A percentile compares a stretch with the other conserved stretches of the same genome.
Evolutionary conservation across 2,797 vertebrate species (phyloP).

Genomic region (Chiroxiphia lanceolata): DNA sequence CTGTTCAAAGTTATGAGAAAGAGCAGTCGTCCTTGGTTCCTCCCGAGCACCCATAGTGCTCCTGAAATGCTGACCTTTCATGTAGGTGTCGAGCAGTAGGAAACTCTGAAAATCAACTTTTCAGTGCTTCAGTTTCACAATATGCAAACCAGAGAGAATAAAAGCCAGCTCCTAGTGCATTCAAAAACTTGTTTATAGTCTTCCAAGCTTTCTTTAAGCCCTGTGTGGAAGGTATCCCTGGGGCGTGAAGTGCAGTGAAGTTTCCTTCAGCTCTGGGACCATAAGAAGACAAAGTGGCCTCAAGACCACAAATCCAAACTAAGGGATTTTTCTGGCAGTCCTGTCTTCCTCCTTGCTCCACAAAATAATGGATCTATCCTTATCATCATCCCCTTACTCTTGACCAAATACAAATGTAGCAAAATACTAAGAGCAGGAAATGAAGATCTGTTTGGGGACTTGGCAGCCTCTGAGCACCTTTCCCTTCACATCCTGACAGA

Average conservation of each 20-base stretch:
- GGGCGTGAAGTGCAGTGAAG: fast-evolving
- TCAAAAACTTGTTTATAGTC: not conserved
- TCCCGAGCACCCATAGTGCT: fast-evolving
- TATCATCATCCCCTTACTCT: fast-evolving
- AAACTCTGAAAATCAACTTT: slow-evolving; percentile 1
- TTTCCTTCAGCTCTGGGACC: not conserved
- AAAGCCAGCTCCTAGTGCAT: not conserved
- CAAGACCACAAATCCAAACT: slow-evolving; percentile 15
- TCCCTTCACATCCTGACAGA: not conserved
- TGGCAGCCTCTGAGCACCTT: not conserved
- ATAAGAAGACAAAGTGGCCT: not conserved
- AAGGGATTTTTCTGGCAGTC: not conserved
- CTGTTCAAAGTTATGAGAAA: not conserved
- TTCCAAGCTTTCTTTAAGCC: not conserved
- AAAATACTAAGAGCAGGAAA: not conserved
- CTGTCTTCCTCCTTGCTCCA: not conserved
- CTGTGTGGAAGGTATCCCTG: fast-evolving
- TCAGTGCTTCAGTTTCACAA: not conserved
- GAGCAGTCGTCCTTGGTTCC: not conserved
- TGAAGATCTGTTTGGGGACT: not conserved
- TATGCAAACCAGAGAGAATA: not conserved
- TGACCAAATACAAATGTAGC: not conserved
- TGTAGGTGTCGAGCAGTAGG: not conserved
- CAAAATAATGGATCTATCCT: not conserved
- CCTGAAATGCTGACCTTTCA: not conserved